Evolutionary conservation across 2,113 vertebrate genomes (phyloP), one percentile per base, ranked within the genome.

Genomic region (Nibea coibor): DNA sequence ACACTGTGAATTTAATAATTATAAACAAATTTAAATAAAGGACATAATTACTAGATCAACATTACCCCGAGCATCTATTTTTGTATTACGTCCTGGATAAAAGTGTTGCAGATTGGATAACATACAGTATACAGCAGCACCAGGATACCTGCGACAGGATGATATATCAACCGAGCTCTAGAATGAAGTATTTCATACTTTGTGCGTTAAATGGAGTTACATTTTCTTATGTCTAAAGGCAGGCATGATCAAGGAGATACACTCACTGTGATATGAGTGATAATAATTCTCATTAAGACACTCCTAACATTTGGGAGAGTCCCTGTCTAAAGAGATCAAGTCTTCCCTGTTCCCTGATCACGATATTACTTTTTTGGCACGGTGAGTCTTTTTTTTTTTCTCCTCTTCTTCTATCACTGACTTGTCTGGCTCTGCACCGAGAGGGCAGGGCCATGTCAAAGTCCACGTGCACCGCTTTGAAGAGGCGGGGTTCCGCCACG

Each of bases 381-480:
- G 16, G 57, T 22, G 11, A 22, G 24, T 26, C 24, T 26, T 26
- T 26, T 26, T 10, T 19, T 50, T 0, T 31, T 50, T 1, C n/a
- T n/a, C n/a, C n/a, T 31, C 5, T 0, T 45, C 43, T 3, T 45
- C 10, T 14, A 45, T 45, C 14, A 11, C 19, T n/a, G 47, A 12
- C 64, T 61, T 14, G 70, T 69, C 6, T 63, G 28, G 42, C 20
- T 79, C 43, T 82, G 53, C n/a, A 8, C 73, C 35, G 45, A 54
- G 82, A 82, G 77, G 72, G 74, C 74, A 80, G 72, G 45, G 71
- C 88, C 92, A 92, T 92, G 94, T 93, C 91, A 94, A 93, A 93
- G 93, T 94, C 93, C 94, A 95, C 94, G 94, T 95, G 95, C 89
- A 51, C 45, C 8, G 61, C 79, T 88, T 51, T 22, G 48, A 74